Evolutionary conservation across 2,113 vertebrate genomes (phyloP).

Genomic region (human): GRCh38 chr3:89252001-89252500

Average conservation of each 20-base stretch:
- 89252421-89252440: background rate
- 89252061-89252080: constrained; percentile 61
- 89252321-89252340: constrained; percentile 52
- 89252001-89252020: constrained; percentile 22
- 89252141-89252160: constrained; percentile 52
- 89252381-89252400: constrained; percentile 45
- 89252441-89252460: background rate
- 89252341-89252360: constrained; percentile 5
- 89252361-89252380: background rate
- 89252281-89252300: constrained; percentile 62
- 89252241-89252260: constrained; percentile 67
- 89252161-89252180: constrained; percentile 55
- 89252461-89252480: no score
- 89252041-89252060: constrained; percentile 14
- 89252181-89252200: constrained; percentile 68
- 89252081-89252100: constrained; percentile 56
- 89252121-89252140: constrained; percentile 65
- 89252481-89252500: no score
- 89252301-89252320: constrained; percentile 51
- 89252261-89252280: constrained; percentile 32
- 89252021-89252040: constrained; percentile 13
- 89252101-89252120: constrained; percentile 58
- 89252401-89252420: background rate
- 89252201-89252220: constrained; percentile 76
- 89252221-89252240: constrained; percentile 74